Evolutionary conservation across 2,888 invertebrate genomes (phyloP), one percentile per base, ranked within the genome.

Genomic region (Apeira syringaria): DNA sequence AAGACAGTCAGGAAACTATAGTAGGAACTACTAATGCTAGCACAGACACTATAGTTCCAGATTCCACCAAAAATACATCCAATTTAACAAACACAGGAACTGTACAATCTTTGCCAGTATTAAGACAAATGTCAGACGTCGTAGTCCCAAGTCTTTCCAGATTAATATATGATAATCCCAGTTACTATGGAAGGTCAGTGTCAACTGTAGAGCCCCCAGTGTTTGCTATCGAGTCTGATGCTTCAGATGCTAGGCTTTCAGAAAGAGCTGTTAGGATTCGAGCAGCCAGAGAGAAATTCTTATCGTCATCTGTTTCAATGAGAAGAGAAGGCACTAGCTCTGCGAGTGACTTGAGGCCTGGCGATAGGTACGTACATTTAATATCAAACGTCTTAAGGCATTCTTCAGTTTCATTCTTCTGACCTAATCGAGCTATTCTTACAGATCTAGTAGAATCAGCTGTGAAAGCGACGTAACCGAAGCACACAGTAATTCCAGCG

Each of bases 261-360:
- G 88, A 87, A 27, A 73, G 88, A 44, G 92, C 94, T 0, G 85
- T 91, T n/a, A 92, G 92, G 50, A 78, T 95, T 5, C 91, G 92
- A 53, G 92, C 91, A 43, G 95, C 96, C 0, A 94, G 94, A 61
- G 94, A 95, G 57, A 93, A 92, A 53, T 96, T 96, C 57, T 68
- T 96, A 6, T 85, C 91, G 0, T 86, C 91, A 0, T 75, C 83
- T n/a, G 72, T 70, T 7, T 74, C 83, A 0, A 83, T 87, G 75
- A 74, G 88, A 47, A 61, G 85, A 22, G 87, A 88, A 40, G 86
- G 86, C 0, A 88, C 86, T 0, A 87, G 82, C 51, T 89, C 89
- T 3, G 80, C 85, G 0, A 85, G 74, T 43, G 89, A 89, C 53
- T 64, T 89, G 45, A 76, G 87, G 34, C 81, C 85, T 42, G 83